Evolutionary conservation across 2,888 invertebrate species (phyloP), one percentile per base, ranked within the genome.

Genomic region (Platerodrilus igneus): DNA sequence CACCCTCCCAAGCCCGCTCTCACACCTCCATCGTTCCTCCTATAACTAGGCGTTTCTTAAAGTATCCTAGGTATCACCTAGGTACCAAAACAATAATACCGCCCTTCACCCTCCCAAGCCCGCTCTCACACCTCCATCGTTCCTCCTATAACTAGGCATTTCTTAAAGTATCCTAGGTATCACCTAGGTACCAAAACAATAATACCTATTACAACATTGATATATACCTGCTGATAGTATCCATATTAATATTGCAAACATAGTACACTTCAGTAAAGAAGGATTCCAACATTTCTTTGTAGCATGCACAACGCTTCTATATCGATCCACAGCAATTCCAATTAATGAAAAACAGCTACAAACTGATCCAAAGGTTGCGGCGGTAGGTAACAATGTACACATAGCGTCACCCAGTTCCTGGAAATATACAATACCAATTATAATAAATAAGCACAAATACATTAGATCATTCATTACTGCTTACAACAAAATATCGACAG

Each of bases 311-410:
- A 74, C 67, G 22, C 70, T 72, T 57, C 68, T 62, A 47, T 76
- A 78, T 31, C 77, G 67, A 54, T 78, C 77, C 32, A 76, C 45
- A 2, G 77, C 76, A 11, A 78, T 74, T 9, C 69, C 68, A 7
- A 75, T 67, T 10, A 78, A 58, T 1, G 74, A 71, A 31, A 73
- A 56, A 8, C 76, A 75, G 50, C 74, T 75, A 2, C 67, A 70
- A 19, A 75, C 53, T 20, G 75, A 66, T 2, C 74, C 72, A 1
- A 68, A 62, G 1, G 73, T 69, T 50, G 75, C 74, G 1, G 69
- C 50, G 50, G 72, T 70, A 2, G 78, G 76, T 31, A 74, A 61
- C 18, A 71, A 58, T 11, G 62, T 59, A 47, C 78, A 78, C 64
- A 74, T 56, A 22, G 70, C 56, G 9, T 57, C 47, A 1, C 75